Conservation (phyloP, 2,888 invertebrate genomes). For the Euspilapteryx auroguttella region DNA sequence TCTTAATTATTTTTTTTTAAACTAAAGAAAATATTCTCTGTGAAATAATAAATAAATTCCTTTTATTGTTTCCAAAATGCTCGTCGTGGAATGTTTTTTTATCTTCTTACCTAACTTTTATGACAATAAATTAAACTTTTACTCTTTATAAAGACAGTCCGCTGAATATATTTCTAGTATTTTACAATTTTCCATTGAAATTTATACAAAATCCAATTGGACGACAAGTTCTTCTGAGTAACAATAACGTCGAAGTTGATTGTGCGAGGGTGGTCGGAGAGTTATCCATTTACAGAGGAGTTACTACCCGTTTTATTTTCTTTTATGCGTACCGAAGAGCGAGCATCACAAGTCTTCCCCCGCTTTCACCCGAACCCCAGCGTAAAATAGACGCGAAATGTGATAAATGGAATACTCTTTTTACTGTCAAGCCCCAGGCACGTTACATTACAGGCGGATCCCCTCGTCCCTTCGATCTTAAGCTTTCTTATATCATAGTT, state of each 20-base stretch:
- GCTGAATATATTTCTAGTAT: slow-evolving; percentile 5
- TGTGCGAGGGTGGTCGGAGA: slow-evolving; percentile 35
- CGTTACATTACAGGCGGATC: slow-evolving; percentile 42
- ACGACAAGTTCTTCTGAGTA: slow-evolving; percentile 17
- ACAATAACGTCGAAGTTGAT: slow-evolving; percentile 35
- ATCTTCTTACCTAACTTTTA: too few species aligned
- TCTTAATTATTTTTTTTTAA: too few species aligned
- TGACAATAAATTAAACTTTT: too few species aligned
- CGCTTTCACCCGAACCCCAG: slow-evolving; percentile 42
- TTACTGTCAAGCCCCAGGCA: slow-evolving; percentile 46
- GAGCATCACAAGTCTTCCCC: slow-evolving; percentile 33
- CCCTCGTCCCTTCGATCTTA: slow-evolving; percentile 28
- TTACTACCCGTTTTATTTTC: slow-evolving; percentile 50
- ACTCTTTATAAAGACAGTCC: too few species aligned
- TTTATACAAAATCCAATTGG: slow-evolving; percentile 17
- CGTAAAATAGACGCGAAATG: slow-evolving; percentile 59
- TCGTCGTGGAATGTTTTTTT: too few species aligned
- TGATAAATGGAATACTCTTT: slow-evolving; percentile 60
- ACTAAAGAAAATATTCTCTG: too few species aligned
- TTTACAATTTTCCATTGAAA: slow-evolving; percentile 11
- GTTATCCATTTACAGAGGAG: slow-evolving; percentile 49
- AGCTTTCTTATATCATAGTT: slow-evolving; percentile 51
- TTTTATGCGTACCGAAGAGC: slow-evolving; percentile 38
- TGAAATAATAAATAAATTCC: too few species aligned
- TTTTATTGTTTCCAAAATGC: too few species aligned